Evolutionary conservation across 2,113 vertebrate species (phyloP), one percentile per base, ranked within the genome.

Genomic region (Semnornis frantzii): DNA sequence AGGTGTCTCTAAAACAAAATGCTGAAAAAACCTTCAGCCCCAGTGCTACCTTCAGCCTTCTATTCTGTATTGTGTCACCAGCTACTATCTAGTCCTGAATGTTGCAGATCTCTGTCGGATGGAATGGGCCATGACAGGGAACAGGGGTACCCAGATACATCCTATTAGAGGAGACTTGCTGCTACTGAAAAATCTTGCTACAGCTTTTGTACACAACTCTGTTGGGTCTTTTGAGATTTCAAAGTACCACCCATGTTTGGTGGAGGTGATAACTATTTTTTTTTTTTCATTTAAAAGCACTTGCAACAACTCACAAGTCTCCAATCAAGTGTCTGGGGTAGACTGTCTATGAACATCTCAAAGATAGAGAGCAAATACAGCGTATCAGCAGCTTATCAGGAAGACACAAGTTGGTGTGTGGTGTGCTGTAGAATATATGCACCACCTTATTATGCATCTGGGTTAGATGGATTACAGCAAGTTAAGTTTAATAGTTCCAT

Each of bases 11-110:
- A 44, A 72, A 85, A 66, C 11, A 92, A 89, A 70, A 57, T 7
- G 79, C 0, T 1, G 19, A 9, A 10, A 34, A 28, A 33, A 33
- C 28, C 3, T 6, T 0, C 10, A 30, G 33, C 4, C 24, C 37
- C 3, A 2, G 28, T 65, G 13, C 25, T 71, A 8, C 62, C 77
- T 70, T 34, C 44, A 80, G 23, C 42, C 39, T 82, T 60, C 42
- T 73, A 2, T 57, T 88, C 24, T 52, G 27, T 21, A 46, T 14
- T 1, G 2, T 37, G 34, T 60, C 34, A 37, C 24, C 54, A 71
- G 27, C 13, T 69, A 11, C 46, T 42, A 18, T 33, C 50, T 11
- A 30, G 13, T 7, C 71, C 33, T 34, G 50, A 18, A 34, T 0
- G 0, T 6, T 72, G 34, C 21, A 69, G 57, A 25, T 34, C 17